Evolutionary conservation across 1,140 invertebrate genomes (phyloP).

Genomic region (Drosophila lowei): DNA sequence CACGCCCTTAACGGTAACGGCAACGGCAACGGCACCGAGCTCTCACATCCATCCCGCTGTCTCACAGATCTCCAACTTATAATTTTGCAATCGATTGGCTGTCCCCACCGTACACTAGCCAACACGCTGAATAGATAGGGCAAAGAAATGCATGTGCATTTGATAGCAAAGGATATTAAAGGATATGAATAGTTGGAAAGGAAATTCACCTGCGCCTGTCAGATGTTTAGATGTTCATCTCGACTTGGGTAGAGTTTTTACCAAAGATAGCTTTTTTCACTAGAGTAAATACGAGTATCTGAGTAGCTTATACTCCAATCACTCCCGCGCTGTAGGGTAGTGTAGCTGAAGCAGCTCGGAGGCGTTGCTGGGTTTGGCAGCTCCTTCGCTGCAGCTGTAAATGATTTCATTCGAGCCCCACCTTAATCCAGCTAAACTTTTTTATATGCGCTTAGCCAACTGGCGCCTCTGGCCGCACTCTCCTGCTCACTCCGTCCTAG

Average conservation of each 20-base stretch:
- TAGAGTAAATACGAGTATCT: no score
- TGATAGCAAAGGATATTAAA: no score
- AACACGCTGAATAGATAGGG: no score
- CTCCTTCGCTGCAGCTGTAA: conserved; percentile 62
- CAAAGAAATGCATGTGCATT: no score
- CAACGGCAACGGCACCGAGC: no score
- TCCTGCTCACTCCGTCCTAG: neutral
- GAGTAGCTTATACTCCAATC: no score
- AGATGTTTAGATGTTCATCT: no score
- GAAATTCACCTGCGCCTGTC: no score
- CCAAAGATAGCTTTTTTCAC: no score
- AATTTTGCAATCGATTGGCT: neutral
- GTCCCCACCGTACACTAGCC: neutral
- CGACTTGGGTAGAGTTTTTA: no score
- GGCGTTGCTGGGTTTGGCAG: conserved; percentile 21
- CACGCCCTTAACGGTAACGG: neutral
- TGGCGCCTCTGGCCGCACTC: conserved; percentile 49
- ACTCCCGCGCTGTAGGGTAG: conserved; percentile 10
- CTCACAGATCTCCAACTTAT: conserved; percentile 10
- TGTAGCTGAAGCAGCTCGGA: conserved; percentile 7
- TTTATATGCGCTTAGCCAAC: conserved; percentile 79
- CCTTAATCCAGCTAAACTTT: conserved; percentile 78
- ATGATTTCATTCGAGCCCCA: conserved; percentile 72
- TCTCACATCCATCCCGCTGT: neutral
- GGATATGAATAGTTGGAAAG: no score